Base-by-base conservation (phyloP, 2,113 vertebrate genomes). In the Bujurquina vittata region DNA sequence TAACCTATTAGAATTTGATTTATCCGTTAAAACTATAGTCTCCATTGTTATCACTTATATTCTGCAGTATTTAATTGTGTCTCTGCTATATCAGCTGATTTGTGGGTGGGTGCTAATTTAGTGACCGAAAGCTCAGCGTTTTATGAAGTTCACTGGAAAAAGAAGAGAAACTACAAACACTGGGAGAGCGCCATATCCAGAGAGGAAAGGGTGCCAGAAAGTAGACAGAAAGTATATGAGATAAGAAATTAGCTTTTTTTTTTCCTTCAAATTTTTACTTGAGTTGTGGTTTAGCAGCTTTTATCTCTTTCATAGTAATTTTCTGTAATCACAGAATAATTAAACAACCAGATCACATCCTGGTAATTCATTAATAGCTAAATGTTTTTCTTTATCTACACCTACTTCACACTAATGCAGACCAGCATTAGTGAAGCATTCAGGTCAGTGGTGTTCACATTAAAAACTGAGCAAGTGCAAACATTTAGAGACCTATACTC, bases 231-330 rank as follows among this genome's bases (percentile, higher is more conserved):
- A 69, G 7, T 23, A 18, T 52, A 1, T 9, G 55, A 75, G 82
- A 91, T 89, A 85, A 83, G 84, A 79, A 87, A 87, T 74, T 43
- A 33, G 52, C 23, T 83, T 89, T 61, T 67, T 11, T 37, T 74
- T 0, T 40, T 40, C 43, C n/a, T 11, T 11, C 8, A 20, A 57
- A 3, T 35, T 69, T 69, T 31, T 52, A 52, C 65, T 52, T 20
- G 23, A 52, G 10, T 76, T 81, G n/a, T 60, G 69, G 81, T 84
- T 88, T 31, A 84, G 37, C 54, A 82, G 54, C 79, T 81, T 75
- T 55, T 22, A 80, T 73, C 56, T 33, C 15, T 79, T 86, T 65
- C 22, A 85, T 67, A 35, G 62, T 72, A 20, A 75, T 83, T 89
- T 87, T 29, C 80, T 79, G 84, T 73, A 85, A 87, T 85, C 57